These are phyloP conservation scores for Stegostoma tigrinum DNA, from an alignment of 2,113 vertebrate species.

Conservation along the genomic window DNA sequence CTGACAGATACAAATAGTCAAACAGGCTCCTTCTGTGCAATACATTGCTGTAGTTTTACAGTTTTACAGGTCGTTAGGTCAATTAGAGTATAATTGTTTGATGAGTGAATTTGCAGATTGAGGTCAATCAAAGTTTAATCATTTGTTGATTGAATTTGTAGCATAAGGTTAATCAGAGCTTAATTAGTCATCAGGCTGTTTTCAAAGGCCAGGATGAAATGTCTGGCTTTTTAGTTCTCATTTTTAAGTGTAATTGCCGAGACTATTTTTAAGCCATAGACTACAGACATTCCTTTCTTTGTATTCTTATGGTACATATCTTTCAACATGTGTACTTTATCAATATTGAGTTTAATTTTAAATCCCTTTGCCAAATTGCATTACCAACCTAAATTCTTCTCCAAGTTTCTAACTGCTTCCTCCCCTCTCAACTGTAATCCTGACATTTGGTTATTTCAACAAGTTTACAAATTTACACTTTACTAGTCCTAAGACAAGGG, in stretches of 20 bases:
- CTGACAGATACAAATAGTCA: neutral
- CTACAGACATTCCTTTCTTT: neutral
- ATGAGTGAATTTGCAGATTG: neutral
- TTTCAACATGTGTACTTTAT: conserved; percentile 12
- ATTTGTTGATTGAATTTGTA: neutral
- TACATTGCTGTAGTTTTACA: neutral
- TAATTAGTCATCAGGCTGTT: neutral
- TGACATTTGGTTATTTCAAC: neutral
- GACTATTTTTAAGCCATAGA: neutral
- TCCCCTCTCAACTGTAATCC: neutral
- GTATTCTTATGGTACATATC: neutral
- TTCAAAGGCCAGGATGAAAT: neutral
- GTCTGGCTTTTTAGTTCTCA: neutral
- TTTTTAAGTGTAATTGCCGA: neutral
- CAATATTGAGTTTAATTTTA: conserved; percentile 19
- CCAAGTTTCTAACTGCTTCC: neutral
- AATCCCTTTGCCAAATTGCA: neutral
- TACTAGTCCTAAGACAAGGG: too few relatives aligned
- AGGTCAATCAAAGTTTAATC: conserved; percentile 17
- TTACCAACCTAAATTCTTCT: neutral
- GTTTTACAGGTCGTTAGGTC: neutral
- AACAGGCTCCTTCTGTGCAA: neutral
- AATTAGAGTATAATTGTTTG: conserved; percentile 9
- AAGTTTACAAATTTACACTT: neutral
- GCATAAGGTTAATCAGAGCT: neutral